A percentile compares a stretch with the other conserved stretches of the same genome.
Evolutionary conservation across 2,888 invertebrate species (phyloP).

Genomic region (Chymomyza amoena): DNA sequence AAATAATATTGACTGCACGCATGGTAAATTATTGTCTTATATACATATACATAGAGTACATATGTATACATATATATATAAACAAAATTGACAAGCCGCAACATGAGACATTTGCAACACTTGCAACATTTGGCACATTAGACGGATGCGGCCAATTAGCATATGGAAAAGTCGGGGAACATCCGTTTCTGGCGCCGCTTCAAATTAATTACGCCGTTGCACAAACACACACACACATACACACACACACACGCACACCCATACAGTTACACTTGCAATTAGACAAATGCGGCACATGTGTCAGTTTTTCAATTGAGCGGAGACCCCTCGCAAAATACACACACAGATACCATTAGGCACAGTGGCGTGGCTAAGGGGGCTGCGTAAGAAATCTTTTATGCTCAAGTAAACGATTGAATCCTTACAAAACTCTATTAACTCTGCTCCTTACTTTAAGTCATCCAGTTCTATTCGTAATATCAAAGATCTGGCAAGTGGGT

Average conservation of each 20-base stretch:
- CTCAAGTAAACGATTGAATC: too few relatives aligned
- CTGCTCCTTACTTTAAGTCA: too few relatives aligned
- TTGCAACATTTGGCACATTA: conserved; percentile 22
- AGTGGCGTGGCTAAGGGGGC: too few relatives aligned
- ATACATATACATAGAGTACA: conserved; percentile 1
- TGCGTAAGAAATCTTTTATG: too few relatives aligned
- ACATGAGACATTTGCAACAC: neutral
- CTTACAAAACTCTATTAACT: too few relatives aligned
- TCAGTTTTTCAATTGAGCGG: conserved; percentile 48
- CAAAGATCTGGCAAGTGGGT: too few relatives aligned
- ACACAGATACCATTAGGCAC: too few relatives aligned
- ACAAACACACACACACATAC: conserved; percentile 44
- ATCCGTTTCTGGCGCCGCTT: conserved; percentile 64
- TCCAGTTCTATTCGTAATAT: too few relatives aligned
- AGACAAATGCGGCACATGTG: conserved; percentile 42
- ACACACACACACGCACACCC: conserved; percentile 25
- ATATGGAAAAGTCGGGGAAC: conserved; percentile 31
- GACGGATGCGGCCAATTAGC: conserved; percentile 62
- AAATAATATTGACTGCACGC: conserved; percentile 44
- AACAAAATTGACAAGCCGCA: conserved; percentile 41
- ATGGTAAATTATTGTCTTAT: conserved; percentile 16
- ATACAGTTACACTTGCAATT: conserved; percentile 15
- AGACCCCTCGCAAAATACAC: conserved; percentile 7
- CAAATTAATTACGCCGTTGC: conserved; percentile 70
- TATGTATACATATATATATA: conserved; percentile 12